phyloP scores from a whole-genome alignment of 2,113 vertebrate species.

The Mugil cephalus region DNA sequence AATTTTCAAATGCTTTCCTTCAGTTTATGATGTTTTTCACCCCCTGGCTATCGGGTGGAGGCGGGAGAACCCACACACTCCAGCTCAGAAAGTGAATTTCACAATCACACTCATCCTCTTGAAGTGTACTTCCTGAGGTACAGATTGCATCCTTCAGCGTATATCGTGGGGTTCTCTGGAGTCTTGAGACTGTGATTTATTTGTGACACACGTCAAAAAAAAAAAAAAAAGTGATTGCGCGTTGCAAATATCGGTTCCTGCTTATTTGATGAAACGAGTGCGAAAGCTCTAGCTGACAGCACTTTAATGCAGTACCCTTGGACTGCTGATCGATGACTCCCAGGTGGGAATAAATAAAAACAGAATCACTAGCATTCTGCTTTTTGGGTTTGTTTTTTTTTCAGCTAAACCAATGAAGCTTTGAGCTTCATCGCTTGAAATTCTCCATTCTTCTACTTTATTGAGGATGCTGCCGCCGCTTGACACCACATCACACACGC shows the following conservation, averaged over 20 bases:
- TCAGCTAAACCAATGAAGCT: not conserved
- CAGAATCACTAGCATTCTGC: not conserved
- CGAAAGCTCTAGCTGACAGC: not conserved
- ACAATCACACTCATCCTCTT: not conserved
- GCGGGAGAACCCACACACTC: not conserved
- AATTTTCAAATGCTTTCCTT: not conserved
- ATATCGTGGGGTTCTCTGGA: not conserved
- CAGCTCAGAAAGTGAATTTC: conserved; percentile 7
- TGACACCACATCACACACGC: not conserved
- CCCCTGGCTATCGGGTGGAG: not conserved
- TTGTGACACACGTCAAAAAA: conserved; percentile 16
- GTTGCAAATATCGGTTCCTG: conserved; percentile 3
- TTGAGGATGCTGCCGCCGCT: not conserved
- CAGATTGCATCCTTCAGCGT: conserved; percentile 3
- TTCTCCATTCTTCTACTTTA: not conserved
- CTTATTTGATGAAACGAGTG: conserved; percentile 14
- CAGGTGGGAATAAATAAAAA: not conserved
- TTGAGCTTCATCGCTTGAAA: conserved; percentile 1
- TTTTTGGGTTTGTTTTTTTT: too few species aligned
- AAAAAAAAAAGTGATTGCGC: conserved; percentile 6
- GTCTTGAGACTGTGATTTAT: conserved; percentile 33
- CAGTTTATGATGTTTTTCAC: not conserved
- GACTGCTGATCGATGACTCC: conserved; percentile 10
- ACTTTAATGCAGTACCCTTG: not conserved
- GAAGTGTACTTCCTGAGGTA: not conserved